phyloP scores from a whole-genome alignment of 2,888 invertebrate species.

The Anodontia alba region DNA sequence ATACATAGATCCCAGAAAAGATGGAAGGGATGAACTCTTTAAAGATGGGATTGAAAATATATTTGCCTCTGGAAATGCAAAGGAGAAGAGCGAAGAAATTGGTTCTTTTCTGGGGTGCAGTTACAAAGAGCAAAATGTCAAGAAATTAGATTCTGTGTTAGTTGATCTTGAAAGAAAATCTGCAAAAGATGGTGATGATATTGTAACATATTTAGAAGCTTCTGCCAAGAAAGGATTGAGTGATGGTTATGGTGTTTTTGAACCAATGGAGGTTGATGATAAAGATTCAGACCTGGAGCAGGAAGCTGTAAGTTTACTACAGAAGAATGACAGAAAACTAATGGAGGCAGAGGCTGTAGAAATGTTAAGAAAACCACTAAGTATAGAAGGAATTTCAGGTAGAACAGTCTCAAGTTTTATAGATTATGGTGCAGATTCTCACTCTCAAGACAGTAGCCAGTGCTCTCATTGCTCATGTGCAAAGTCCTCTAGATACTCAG shows the following conservation, averaged over 20 bases:
- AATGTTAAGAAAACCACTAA: background rate
- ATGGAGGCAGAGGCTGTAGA: background rate
- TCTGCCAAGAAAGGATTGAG: background rate
- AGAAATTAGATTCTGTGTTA: background rate
- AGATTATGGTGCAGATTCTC: background rate
- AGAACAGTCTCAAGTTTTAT: background rate
- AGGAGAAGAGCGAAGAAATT: background rate
- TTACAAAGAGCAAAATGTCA: background rate
- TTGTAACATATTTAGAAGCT: background rate
- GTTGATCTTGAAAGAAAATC: background rate
- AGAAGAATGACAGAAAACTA: slow-evolving; percentile 35
- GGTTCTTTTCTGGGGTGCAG: background rate
- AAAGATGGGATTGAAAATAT: slow-evolving; percentile 1
- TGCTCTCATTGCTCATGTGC: slow-evolving; percentile 36
- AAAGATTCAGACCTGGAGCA: background rate
- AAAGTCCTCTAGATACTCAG: slow-evolving; percentile 5
- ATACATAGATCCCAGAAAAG: background rate
- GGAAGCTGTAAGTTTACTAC: slow-evolving; percentile 31
- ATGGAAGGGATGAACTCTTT: background rate
- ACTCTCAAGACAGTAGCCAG: slow-evolving; percentile 26
- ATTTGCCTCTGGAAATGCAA: background rate
- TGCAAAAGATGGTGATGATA: background rate
- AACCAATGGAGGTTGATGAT: slow-evolving; percentile 43
- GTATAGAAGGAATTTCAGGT: background rate
- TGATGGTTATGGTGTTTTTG: background rate